Percentiles rank a stretch among this genome's conserved stretches.
Evolutionary conservation across 2,888 invertebrate species (phyloP).

Genomic region (Catocala nupta): DNA sequence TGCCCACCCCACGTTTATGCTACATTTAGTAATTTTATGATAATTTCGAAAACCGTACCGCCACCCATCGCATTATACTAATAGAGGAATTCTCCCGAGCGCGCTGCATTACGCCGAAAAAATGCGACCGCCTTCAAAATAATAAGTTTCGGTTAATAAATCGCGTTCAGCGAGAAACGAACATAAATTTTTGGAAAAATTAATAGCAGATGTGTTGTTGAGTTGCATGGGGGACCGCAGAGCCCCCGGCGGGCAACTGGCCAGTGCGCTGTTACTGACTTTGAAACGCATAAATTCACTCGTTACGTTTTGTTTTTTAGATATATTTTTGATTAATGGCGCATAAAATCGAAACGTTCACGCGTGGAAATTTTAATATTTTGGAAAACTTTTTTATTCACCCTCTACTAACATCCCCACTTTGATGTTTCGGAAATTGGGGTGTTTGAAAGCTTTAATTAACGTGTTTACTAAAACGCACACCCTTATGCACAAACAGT

Average conservation of each 20-base stretch:
- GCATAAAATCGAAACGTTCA: constrained; percentile 79
- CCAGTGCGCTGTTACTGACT: constrained; percentile 70
- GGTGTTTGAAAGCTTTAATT: constrained; percentile 54
- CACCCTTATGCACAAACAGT: constrained; percentile 53
- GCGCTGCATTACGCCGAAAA: constrained; percentile 72
- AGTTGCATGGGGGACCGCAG: constrained; percentile 64
- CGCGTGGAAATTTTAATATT: constrained; percentile 71
- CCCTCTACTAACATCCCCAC: constrained; percentile 44
- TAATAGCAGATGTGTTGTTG: constrained; percentile 86
- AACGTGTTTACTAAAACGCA: constrained; percentile 53
- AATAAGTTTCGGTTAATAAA: constrained; percentile 84
- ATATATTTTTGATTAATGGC: constrained; percentile 83
- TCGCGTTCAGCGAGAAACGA: constrained; percentile 76
- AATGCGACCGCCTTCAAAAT: constrained; percentile 78
- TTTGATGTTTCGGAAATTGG: constrained; percentile 49
- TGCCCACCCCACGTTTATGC: constrained; percentile 86
- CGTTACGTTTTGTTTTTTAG: constrained; percentile 76
- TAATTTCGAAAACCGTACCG: constrained; percentile 86
- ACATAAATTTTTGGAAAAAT: constrained; percentile 80
- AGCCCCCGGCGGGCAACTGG: constrained; percentile 62
- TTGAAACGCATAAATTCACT: constrained; percentile 84
- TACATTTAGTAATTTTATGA: constrained; percentile 88
- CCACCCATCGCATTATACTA: constrained; percentile 88
- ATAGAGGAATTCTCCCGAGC: constrained; percentile 81
- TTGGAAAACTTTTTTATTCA: constrained; percentile 55